phyloP scores from a whole-genome alignment of 2,113 vertebrate species.

The Scomber japonicus region DNA sequence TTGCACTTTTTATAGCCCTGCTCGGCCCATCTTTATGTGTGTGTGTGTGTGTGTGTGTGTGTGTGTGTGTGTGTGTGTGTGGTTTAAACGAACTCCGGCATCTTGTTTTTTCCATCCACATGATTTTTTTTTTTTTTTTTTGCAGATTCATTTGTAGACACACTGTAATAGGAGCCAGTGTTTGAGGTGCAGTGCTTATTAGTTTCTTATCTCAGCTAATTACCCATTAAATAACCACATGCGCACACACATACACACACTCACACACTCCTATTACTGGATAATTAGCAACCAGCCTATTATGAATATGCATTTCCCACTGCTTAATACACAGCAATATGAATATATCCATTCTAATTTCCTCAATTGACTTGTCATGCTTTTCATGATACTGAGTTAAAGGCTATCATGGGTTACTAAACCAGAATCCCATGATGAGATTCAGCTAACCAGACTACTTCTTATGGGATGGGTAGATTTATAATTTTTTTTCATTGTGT shows the following conservation, averaged over 20 bases:
- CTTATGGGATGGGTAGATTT: constrained; percentile 15
- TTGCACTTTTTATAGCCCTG: constrained; percentile 72
- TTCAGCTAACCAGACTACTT: constrained; percentile 7
- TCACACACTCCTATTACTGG: constrained; percentile 63
- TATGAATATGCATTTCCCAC: constrained; percentile 78
- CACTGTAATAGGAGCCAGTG: constrained; percentile 69
- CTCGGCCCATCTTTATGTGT: constrained; percentile 29
- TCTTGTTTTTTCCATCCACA: constrained; percentile 55
- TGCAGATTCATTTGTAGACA: constrained; percentile 68
- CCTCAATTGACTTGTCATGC: constrained; percentile 66
- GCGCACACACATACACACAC: constrained; percentile 36
- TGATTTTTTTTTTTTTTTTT: constrained; percentile 45
- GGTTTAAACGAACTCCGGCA: constrained; percentile 52
- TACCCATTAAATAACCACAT: constrained; percentile 81
- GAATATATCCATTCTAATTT: constrained; percentile 76
- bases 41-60: constrained; percentile 34
- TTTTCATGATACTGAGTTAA: constrained; percentile 40
- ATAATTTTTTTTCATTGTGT: background rate
- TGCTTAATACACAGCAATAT: constrained; percentile 67
- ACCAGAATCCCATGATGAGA: constrained; percentile 19
- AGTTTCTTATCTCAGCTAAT: constrained; percentile 81
- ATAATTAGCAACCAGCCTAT: constrained; percentile 76
- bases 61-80: constrained; percentile 37
- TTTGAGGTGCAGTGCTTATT: constrained; percentile 78
- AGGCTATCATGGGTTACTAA: constrained; percentile 23